Evolutionary conservation across 1,140 invertebrate species (phyloP).

Genomic region (Pogonognathellus flavescens): DNA sequence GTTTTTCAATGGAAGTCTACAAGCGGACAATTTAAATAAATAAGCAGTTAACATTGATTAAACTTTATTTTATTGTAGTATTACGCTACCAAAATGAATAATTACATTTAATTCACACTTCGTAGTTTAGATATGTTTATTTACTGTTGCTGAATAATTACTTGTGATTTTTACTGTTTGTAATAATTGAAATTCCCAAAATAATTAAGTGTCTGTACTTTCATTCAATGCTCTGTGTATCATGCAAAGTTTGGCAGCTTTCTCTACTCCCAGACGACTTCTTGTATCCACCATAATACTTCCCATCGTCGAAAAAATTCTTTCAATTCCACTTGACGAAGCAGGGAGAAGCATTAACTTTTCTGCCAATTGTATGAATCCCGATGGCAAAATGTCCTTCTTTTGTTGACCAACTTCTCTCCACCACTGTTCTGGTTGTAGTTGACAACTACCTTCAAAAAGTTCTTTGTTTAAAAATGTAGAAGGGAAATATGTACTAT

Average conservation of each 20-base stretch:
- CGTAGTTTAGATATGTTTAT: too few species aligned
- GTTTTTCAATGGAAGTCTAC: too few species aligned
- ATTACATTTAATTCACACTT: too few species aligned
- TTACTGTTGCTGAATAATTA: too few species aligned
- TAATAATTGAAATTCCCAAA: too few species aligned
- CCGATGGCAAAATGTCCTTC: neutral
- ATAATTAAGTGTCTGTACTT: neutral
- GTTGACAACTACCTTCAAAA: neutral
- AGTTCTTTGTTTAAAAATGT: neutral
- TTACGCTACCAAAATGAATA: too few species aligned
- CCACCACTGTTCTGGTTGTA: neutral
- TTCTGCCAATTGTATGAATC: neutral
- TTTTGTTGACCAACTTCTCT: neutral
- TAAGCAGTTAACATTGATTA: too few species aligned
- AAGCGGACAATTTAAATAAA: too few species aligned
- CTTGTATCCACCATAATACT: neutral
- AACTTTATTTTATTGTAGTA: too few species aligned
- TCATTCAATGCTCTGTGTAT: neutral
- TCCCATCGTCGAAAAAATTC: constrained; percentile 9
- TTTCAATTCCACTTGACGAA: constrained; percentile 24
- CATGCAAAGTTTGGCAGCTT: neutral
- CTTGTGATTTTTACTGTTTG: too few species aligned
- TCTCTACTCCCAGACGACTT: neutral
- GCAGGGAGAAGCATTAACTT: neutral
- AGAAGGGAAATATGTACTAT: neutral